These are phyloP conservation scores for Drosophila hamatofila DNA, from an alignment of 2,888 invertebrate species.

Conservation along the genomic window DNA sequence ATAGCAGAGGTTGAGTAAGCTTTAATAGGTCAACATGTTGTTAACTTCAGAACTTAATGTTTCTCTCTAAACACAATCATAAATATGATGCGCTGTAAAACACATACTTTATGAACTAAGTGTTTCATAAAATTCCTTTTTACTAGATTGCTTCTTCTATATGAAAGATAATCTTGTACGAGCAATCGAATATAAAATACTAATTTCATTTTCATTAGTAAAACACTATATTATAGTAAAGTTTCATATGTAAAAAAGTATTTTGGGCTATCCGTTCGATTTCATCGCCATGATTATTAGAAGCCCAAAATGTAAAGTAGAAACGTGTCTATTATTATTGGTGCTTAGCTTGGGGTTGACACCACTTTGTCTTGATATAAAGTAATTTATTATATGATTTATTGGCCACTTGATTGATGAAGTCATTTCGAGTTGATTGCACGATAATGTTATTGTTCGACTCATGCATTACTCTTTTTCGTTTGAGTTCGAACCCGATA, in stretches of 20 bases:
- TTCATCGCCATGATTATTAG: conserved; percentile 26
- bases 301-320: conserved; percentile 7
- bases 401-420: conserved; percentile 75
- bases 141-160: too few species aligned
- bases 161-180: too few species aligned
- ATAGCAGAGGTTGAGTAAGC: not conserved
- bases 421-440: conserved; percentile 70
- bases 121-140: too few species aligned
- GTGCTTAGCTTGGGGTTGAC: conserved; percentile 54
- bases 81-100: too few species aligned
- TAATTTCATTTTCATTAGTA: not conserved
- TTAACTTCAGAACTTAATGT: too few species aligned
- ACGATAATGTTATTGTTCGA: conserved; percentile 67
- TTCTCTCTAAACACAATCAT: too few species aligned
- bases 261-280: not conserved
- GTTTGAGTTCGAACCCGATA: not conserved
- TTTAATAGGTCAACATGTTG: not conserved
- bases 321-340: conserved; percentile 17
- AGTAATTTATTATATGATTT: conserved; percentile 73
- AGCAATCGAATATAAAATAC: too few species aligned
- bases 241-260: not conserved
- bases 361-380: conserved; percentile 71
- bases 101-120: too few species aligned
- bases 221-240: too few species aligned
- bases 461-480: conserved; percentile 30